Base-by-base conservation (phyloP, 1,140 invertebrate species). In the Macrobrachium nipponense region DNA sequence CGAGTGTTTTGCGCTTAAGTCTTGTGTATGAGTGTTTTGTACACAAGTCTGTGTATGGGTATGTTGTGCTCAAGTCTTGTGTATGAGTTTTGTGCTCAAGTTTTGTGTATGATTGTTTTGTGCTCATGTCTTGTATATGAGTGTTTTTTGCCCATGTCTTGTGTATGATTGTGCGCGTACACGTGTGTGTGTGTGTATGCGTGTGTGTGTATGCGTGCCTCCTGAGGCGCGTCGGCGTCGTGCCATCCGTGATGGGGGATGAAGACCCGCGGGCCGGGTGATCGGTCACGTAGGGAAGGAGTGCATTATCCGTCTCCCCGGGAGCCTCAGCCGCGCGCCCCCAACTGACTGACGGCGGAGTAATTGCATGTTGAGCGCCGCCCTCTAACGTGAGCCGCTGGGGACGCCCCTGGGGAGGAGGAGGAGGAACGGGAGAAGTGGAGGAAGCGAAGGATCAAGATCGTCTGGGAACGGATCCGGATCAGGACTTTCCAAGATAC, bases 361-460 rank as follows among this genome's bases (percentile, higher is more conserved):
- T 84, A 84, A 84, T 84, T 84, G 82, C 73, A 84, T 68, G 82
- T 77, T 84, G 73, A 84, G 82, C 82, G 73, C 43, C 82, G 59
- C 68, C 77, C 77, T 79, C 81, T 59, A 51, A 58, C 70, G 27
- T 82, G 70, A 82, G 81, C 73, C 82, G 20, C 60, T 59, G 11
- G 58, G 68, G 70, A 43, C 10, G 68, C 10, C 44, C 51, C 7
- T 51, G 51, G 51, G n/a, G 43, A 20, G 15, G 51, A 75, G n/a
- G 17, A 36, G 51, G 20, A 15, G 70, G 70, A 60, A 17, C 27
- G 27, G 59, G 20, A 43, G 80, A 44, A 51, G 27, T 14, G n/a
- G 72, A 23, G 18, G n/a, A 80, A 44, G 51, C 51, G 8, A 51
- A 51, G 51, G 51, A 51, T 51, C 51, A 51, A 51, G 51, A 51